A percentile compares a stretch with the other conserved stretches of the same genome.
phyloP scores from a whole-genome alignment of 2,888 invertebrate genomes.

The Habrosyne pyritoides region DNA sequence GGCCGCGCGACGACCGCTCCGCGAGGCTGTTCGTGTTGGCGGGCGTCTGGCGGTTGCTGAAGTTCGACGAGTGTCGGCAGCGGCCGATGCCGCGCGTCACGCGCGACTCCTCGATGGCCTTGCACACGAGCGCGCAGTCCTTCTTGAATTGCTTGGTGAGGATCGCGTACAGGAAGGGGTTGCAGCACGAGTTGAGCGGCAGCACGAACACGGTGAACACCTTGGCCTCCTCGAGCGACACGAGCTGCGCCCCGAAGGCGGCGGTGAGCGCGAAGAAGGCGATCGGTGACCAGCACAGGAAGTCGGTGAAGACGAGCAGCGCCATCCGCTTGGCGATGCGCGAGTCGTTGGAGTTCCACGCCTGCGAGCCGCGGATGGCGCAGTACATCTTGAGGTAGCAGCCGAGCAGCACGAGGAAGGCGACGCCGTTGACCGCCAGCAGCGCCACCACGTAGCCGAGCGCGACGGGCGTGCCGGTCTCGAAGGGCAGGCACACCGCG shows the following conservation, averaged over 20 bases:
- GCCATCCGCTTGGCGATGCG: constrained; percentile 98
- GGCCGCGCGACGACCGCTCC: constrained; percentile 90
- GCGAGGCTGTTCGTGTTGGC: constrained; percentile 93
- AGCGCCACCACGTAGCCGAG: constrained; percentile 95
- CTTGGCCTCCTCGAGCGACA: constrained; percentile 97
- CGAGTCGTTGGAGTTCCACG: constrained; percentile 99
- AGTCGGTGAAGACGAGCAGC: constrained; percentile 97
- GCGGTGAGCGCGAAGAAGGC: constrained; percentile 97
- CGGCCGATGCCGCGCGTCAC: constrained; percentile 94
- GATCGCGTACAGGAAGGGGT: constrained; percentile 98
- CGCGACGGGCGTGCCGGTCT: constrained; percentile 90
- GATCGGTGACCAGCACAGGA: constrained; percentile 99
- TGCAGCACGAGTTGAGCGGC: constrained; percentile 98
- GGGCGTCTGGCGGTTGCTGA: constrained; percentile 93
- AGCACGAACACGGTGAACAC: constrained; percentile 97
- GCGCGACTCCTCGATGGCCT: constrained; percentile 96
- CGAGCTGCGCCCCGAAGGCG: constrained; percentile 94
- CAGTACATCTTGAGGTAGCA: constrained; percentile 99
- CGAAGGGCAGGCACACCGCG: constrained; percentile 98
- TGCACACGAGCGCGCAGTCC: constrained; percentile 97
- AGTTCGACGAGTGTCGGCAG: constrained; percentile 93
- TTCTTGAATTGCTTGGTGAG: constrained; percentile 99
- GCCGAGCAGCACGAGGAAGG: constrained; percentile 96
- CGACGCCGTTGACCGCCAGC: constrained; percentile 95
- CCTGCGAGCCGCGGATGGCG: constrained; percentile 97